A percentile compares a stretch with the other conserved stretches of the same genome.
Conservation (phyloP, 2,888 invertebrate genomes). For the Tachystola acroxantha region DNA sequence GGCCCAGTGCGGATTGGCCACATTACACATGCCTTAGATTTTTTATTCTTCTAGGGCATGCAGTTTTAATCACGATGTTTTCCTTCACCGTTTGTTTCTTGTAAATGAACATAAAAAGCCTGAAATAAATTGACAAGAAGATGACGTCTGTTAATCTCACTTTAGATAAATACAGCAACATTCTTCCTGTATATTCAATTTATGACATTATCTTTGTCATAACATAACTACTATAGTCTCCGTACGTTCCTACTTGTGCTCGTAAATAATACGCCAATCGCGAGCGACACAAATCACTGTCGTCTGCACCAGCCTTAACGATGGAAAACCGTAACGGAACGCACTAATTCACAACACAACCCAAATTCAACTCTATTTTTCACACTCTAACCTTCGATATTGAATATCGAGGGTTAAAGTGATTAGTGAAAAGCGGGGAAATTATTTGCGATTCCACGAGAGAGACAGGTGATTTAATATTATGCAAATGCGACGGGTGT, state of each 20-base stretch:
- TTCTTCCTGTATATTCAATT: no score
- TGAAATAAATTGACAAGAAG: no score
- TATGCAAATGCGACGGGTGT: constrained; percentile 54
- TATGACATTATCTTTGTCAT: no score
- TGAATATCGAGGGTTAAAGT: constrained; percentile 21
- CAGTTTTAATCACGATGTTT: no score
- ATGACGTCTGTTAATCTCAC: no score
- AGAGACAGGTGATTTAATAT: constrained; percentile 69
- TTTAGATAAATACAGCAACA: no score
- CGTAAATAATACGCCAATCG: constrained; percentile 12
- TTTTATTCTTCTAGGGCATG: no score
- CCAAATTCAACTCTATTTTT: constrained; percentile 32
- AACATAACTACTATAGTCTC: no score
- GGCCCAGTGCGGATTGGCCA: no score
- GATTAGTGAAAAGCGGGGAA: constrained; percentile 72
- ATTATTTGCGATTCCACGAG: constrained; percentile 71
- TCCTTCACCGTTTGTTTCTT: no score
- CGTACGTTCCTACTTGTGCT: constrained; percentile 1
- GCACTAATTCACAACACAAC: constrained; percentile 11
- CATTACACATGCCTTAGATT: no score
- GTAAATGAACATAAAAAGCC: no score
- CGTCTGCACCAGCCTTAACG: constrained; percentile 27
- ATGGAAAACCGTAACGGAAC: constrained; percentile 39
- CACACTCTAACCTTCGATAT: constrained; percentile 17
- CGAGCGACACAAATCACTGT: constrained; percentile 11